Evolutionary conservation across 2,113 vertebrate species (phyloP).

Genomic region (Calonectris borealis): DNA sequence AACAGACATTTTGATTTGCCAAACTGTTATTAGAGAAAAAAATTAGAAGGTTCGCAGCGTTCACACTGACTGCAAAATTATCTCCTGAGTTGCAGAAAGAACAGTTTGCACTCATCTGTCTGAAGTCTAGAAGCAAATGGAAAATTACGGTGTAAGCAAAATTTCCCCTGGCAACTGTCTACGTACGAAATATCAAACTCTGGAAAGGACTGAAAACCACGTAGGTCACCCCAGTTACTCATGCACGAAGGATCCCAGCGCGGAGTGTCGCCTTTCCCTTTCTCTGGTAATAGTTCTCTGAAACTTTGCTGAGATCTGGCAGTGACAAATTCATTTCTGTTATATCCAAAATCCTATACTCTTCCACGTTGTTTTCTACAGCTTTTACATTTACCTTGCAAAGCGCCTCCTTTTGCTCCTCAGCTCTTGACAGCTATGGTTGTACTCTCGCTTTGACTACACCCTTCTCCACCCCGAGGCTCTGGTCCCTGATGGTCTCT

Average conservation of each 20-base stretch:
- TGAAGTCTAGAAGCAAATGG: conserved; percentile 41
- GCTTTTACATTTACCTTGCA: neutral
- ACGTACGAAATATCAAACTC: neutral
- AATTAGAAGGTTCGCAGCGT: conserved; percentile 20
- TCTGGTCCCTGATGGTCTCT: neutral
- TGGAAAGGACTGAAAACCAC: neutral
- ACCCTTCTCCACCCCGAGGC: neutral
- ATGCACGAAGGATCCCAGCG: neutral
- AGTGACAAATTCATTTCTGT: neutral
- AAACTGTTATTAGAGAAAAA: conserved; percentile 36
- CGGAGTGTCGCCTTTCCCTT: neutral
- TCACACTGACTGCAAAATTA: conserved; percentile 55
- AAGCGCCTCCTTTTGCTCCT: neutral
- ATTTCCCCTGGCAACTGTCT: conserved; percentile 44
- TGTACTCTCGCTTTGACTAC: neutral
- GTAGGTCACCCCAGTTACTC: neutral
- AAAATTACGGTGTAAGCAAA: conserved; percentile 49
- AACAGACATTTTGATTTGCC: conserved; percentile 20
- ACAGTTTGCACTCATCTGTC: conserved; percentile 45
- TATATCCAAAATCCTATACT: rapidly evolving
- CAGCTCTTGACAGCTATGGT: neutral
- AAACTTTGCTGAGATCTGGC: neutral
- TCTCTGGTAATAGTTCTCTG: neutral
- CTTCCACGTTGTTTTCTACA: neutral
- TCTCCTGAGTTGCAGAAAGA: conserved; percentile 39